Conservation (phyloP, 2,797 vertebrate species). For the Cheracebus regulus region DNA sequence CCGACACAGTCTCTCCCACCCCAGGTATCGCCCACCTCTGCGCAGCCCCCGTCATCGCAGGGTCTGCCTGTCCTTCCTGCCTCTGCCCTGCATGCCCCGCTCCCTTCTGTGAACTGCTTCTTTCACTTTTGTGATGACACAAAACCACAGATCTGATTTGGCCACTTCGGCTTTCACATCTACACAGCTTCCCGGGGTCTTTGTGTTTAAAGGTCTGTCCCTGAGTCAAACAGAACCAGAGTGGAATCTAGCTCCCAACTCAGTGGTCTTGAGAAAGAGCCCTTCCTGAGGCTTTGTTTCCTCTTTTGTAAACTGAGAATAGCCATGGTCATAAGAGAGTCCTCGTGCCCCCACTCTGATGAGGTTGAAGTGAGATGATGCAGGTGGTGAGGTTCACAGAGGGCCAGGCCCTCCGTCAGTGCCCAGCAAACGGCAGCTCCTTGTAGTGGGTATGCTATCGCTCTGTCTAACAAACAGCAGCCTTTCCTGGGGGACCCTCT, state of each 20-base stretch:
- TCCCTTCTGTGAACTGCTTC: slow-evolving; percentile 18
- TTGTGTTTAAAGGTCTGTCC: neutral
- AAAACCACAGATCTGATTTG: slow-evolving; percentile 33
- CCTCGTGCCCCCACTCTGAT: neutral
- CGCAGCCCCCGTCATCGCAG: fast-evolving
- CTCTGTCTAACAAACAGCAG: neutral
- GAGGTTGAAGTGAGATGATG: neutral
- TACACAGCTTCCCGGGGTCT: neutral
- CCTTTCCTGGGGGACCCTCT: neutral
- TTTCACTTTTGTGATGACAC: slow-evolving; percentile 61
- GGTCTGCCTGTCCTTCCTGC: neutral
- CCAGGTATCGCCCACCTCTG: neutral
- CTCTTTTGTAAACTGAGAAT: neutral
- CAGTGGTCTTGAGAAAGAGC: neutral
- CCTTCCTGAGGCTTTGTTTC: neutral
- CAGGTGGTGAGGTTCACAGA: neutral
- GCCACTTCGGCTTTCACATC: neutral
- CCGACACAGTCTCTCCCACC: neutral
- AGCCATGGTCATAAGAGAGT: neutral
- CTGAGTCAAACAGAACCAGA: neutral
- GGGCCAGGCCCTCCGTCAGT: neutral
- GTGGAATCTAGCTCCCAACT: neutral
- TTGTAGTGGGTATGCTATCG: neutral
- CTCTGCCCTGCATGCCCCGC: neutral
- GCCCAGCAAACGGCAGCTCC: neutral